Evolutionary conservation across 2,113 vertebrate species (phyloP), one percentile per base, ranked within the genome.

Genomic region (Rhea pennata): DNA sequence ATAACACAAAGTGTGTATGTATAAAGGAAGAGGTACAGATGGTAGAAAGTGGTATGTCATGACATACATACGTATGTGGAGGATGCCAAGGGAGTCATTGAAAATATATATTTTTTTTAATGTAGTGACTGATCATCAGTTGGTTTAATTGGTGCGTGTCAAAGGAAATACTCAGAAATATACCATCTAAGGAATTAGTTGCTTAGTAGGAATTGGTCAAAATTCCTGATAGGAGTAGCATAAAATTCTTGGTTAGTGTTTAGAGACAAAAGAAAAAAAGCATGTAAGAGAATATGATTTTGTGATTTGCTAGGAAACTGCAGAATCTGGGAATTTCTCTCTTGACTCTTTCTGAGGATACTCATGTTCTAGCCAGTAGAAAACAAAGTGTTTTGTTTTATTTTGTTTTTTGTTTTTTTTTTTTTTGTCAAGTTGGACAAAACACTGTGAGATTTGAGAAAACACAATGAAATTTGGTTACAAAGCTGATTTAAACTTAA

Each of bases 31-130:
- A 93, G 85, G 75, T 97, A 75, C 95, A 95, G 92, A 56, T 90
- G 78, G 84, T 62, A 46, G 84, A 66, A 95, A 88, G 89, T 78
- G 96, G 82, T 91, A 83, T 88, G 89, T 91, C 87, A 91, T 92
- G 95, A 44, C 89, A 61, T 24, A 58, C 61, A 64, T 54, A 39
- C 51, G 3, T 83, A 79, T 46, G 9, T 56, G 75, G 75, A 91
- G 31, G 84, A 95, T 81, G 93, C 75, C 81, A 36, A 96, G 91
- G 87, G 84, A 94, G 75, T 92, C 81, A 95, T 96, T 97, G 95
- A 89, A 97, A 95, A 95, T 96, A 97, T 83, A 74, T 81, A 93
- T 93, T 92, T 85, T 85, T 85, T 91, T 75, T 69, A 83, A 91
- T 74, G 84, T 87, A 56, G 71, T 85, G 75, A 71, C 91, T 90